Evolutionary conservation across 2,113 vertebrate genomes (phyloP), one percentile per base, ranked within the genome.

Genomic region (Turnix velox): DNA sequence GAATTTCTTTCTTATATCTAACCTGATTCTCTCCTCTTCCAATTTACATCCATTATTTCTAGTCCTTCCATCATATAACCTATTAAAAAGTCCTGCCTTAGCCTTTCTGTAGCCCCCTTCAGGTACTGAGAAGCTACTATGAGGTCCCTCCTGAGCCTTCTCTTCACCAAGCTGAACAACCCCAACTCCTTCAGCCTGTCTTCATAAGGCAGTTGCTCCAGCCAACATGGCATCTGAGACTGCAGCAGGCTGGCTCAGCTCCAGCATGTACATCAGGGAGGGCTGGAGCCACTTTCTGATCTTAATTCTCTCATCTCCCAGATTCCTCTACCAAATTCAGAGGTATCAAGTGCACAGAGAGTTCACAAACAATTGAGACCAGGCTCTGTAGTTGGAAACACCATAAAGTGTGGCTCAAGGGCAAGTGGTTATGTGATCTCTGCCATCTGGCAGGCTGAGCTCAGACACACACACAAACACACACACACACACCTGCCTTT

Each of bases 251-350:
- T 92, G 93, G 55, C 42, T 42, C 63, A 62, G 62, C 46, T 88
- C 92, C 86, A 90, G 63, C 46, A 52, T 0, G 0, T 46, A 55
- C 2, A 0, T 68, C 75, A 76, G 66, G 54, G 42, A 83, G 54
- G 23, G 35, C 25, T 35, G 42, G 18, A 90, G 42, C 5, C 39
- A 5, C 10, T 46, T 87, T 84, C 59, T 65, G 65, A n/a, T 59
- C 75, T 57, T 28, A 33, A 45, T 18, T 72, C 52, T 0, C 19
- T 23, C 22, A 31, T 54, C 37, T 58, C 42, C 19, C 0, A 0
- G 8, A 4, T 22, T 30, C 12, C 61, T 69, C 75, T 43, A 40
- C 14, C 33, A 52, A 67, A 81, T 51, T 63, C 81, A 33, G 33
- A 2, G 14, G 37, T 48, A 45, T n/a, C 40, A 10, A 15, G 22